Evolutionary conservation across 2,888 invertebrate genomes (phyloP).

Genomic region (Galerucella calmariensis): DNA sequence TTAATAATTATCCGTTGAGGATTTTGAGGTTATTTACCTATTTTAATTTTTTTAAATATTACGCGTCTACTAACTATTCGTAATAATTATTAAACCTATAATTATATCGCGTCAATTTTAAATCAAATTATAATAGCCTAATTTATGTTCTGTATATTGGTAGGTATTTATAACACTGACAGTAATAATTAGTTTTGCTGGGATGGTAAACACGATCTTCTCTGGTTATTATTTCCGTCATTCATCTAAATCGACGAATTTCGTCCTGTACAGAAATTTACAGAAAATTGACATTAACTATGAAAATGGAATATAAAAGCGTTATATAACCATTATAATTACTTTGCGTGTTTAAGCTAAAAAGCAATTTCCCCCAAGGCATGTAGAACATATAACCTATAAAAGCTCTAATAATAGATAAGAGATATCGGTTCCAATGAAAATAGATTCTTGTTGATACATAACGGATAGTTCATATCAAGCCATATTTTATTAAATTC

Average conservation of each 20-base stretch:
- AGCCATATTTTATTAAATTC: too few species aligned
- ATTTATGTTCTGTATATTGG: neutral
- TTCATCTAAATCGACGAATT: neutral
- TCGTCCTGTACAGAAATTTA: neutral
- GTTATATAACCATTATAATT: neutral
- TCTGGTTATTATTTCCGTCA: neutral
- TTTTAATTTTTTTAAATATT: too few species aligned
- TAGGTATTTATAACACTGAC: neutral
- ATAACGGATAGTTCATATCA: too few species aligned
- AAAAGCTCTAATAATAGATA: too few species aligned
- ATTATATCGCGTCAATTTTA: too few species aligned
- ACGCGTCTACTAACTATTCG: too few species aligned
- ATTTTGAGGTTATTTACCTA: too few species aligned
- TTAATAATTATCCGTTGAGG: neutral
- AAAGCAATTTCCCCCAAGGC: constrained; percentile 1
- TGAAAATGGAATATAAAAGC: neutral
- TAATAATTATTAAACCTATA: too few species aligned
- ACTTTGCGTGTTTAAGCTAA: neutral
- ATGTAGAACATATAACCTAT: neutral
- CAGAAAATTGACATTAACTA: neutral
- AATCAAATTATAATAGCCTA: neutral
- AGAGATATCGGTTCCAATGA: too few species aligned
- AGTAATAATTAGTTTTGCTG: neutral
- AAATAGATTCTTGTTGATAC: too few species aligned
- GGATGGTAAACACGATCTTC: neutral